Evolutionary conservation across 2,113 vertebrate genomes (phyloP).

Genomic region (Xenus cinereus): DNA sequence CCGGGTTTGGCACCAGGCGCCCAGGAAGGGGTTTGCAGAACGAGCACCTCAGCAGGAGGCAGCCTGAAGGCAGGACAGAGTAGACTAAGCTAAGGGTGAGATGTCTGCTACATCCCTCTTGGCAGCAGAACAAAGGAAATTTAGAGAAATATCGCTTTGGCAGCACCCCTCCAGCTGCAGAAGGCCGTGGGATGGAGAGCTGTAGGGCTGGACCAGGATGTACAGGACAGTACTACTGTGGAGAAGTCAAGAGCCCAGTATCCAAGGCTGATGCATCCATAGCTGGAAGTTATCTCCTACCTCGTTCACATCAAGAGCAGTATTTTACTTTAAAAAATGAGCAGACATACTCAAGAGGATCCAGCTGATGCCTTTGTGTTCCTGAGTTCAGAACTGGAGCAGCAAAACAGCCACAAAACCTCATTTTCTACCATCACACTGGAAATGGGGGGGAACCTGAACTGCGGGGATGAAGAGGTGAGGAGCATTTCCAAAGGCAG

Average conservation of each 20-base stretch:
- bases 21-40: fast-evolving
- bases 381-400: not conserved
- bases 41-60: not conserved
- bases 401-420: not conserved
- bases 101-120: not conserved
- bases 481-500: not conserved
- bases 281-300: not conserved
- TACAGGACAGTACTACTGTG: not conserved
- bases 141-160: not conserved
- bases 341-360: not conserved
- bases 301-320: not conserved
- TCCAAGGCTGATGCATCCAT: not conserved
- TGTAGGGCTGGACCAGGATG: fast-evolving
- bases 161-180: not conserved
- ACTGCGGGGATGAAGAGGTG: too few relatives aligned
- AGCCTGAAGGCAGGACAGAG: not conserved
- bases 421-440: not conserved
- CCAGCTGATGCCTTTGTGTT: not conserved
- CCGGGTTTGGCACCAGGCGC: fast-evolving
- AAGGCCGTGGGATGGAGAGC: not conserved
- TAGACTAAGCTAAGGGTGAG: not conserved
- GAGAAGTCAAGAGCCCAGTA: not conserved
- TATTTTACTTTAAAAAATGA: not conserved
- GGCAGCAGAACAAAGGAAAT: not conserved
- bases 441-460: not conserved